Evolutionary conservation across 1,140 invertebrate species (phyloP).

Genomic region (Brachionus rotundiformis): DNA sequence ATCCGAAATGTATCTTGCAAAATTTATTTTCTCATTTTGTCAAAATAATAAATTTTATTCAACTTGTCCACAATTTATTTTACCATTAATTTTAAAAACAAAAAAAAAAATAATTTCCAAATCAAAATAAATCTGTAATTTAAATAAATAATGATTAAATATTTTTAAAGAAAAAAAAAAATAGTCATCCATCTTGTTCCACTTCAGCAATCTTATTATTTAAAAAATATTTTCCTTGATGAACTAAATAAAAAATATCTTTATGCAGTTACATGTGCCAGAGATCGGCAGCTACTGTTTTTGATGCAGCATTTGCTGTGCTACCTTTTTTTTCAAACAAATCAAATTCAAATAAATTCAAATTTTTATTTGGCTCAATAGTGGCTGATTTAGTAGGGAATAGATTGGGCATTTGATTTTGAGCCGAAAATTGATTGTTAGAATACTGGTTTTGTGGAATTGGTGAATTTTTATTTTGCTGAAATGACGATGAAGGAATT

Average conservation of each 20-base stretch:
- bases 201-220: neutral
- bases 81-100: too few relatives aligned
- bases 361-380: neutral
- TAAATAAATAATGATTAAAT: conserved; percentile 1
- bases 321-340: conserved; percentile 1
- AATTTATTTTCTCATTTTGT: too few relatives aligned
- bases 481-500: neutral
- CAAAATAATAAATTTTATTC: too few relatives aligned
- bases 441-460: neutral
- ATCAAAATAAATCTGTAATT: neutral
- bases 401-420: neutral
- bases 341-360: neutral
- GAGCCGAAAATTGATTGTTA: neutral
- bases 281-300: conserved; percentile 11
- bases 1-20: too few relatives aligned
- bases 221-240: neutral
- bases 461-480: neutral
- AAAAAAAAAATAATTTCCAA: neutral
- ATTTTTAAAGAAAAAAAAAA: neutral
- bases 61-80: too few relatives aligned
- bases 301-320: neutral
- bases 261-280: conserved; percentile 13
- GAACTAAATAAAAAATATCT: neutral
- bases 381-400: neutral
- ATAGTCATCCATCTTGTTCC: neutral